Evolutionary conservation across 2,888 invertebrate species (phyloP).

Genomic region (Pherbina coryleti): DNA sequence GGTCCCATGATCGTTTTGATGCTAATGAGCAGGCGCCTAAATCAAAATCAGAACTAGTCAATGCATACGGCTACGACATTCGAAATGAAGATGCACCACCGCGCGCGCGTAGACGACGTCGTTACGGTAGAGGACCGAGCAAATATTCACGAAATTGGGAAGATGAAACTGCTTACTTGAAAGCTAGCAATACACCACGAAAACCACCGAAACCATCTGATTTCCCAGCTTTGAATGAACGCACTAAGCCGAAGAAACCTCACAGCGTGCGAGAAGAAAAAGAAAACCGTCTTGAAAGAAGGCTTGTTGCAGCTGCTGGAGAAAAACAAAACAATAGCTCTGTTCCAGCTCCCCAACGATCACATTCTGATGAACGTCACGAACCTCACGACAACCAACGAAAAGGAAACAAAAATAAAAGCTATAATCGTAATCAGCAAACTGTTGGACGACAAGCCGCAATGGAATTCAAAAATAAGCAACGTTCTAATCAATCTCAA

Average conservation of each 20-base stretch:
- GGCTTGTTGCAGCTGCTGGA: slow-evolving; percentile 38
- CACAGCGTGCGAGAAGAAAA: slow-evolving; percentile 60
- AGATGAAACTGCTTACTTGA: slow-evolving; percentile 89
- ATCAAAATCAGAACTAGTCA: slow-evolving; percentile 56
- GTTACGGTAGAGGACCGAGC: slow-evolving; percentile 92
- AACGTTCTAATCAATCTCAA: slow-evolving; percentile 43
- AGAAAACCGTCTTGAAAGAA: slow-evolving; percentile 62
- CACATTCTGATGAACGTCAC: slow-evolving; percentile 37
- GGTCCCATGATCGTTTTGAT: slow-evolving; percentile 85
- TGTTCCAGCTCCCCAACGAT: not conserved
- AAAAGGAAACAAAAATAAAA: slow-evolving; percentile 32
- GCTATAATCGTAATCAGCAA: slow-evolving; percentile 43
- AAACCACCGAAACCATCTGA: slow-evolving; percentile 72
- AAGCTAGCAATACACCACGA: slow-evolving; percentile 69
- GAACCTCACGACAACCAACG: slow-evolving; percentile 5
- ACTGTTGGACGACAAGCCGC: slow-evolving; percentile 56
- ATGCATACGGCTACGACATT: slow-evolving; percentile 81
- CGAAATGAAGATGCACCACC: slow-evolving; percentile 93
- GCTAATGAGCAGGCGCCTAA: slow-evolving; percentile 74
- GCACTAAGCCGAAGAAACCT: slow-evolving; percentile 50
- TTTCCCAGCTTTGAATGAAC: slow-evolving; percentile 71
- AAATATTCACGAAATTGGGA: slow-evolving; percentile 95
- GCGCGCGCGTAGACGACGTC: slow-evolving; percentile 84
- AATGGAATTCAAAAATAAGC: slow-evolving; percentile 67
- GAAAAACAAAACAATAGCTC: slow-evolving; percentile 19